Conservation (phyloP, 2,888 invertebrate genomes). For the Tholera decimalis region DNA sequence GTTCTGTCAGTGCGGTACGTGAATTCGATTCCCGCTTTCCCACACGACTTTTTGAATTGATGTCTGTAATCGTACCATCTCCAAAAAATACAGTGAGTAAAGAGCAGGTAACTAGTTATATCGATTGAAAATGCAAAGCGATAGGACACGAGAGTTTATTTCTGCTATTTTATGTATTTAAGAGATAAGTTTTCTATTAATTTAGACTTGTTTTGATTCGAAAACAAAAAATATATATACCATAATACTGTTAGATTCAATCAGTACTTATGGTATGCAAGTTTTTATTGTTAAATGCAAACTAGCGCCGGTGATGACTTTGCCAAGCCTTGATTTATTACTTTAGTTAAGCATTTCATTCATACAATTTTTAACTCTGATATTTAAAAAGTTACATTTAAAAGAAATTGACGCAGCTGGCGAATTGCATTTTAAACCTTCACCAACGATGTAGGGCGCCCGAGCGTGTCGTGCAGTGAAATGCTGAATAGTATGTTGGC, state of each 20-base stretch:
- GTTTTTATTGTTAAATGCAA: conserved; percentile 9
- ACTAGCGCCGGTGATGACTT: neutral
- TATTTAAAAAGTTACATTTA: conserved; percentile 7
- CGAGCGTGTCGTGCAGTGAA: conserved; percentile 59
- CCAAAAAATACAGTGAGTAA: neutral
- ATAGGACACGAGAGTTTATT: neutral
- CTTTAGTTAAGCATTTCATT: neutral
- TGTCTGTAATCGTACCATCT: neutral
- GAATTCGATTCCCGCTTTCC: conserved; percentile 18
- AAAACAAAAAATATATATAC: no score
- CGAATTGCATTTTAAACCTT: conserved; percentile 39
- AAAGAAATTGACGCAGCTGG: conserved; percentile 17
- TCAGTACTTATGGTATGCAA: no score
- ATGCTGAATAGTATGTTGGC: conserved; percentile 35
- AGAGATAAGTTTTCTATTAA: no score
- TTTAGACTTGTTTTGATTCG: no score
- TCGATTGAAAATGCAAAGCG: no score
- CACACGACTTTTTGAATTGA: no score
- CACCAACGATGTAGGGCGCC: conserved; percentile 56
- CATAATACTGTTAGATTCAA: no score
- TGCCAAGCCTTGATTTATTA: neutral
- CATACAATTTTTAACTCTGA: neutral
- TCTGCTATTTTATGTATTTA: no score
- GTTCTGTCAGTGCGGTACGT: neutral
- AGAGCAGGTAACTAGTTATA: no score